phyloP scores from a whole-genome alignment of 2,888 invertebrate species.

The Nesidiocoris tenuis region DNA sequence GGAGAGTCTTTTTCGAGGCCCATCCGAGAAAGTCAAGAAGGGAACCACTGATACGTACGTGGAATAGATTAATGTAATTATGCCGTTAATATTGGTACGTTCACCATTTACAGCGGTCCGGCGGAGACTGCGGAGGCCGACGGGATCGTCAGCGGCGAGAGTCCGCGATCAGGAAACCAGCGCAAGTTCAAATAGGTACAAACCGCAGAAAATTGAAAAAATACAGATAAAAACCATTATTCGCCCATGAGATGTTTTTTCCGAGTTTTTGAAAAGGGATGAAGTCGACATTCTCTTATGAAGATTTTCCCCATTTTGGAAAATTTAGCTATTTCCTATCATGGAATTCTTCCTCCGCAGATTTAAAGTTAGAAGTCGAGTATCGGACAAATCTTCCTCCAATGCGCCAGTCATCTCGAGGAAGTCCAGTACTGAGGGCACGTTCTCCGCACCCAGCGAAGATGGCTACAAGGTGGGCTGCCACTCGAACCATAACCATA shows the following conservation, averaged over 20 bases:
- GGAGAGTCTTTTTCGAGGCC: background rate
- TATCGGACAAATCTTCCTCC: constrained; percentile 45
- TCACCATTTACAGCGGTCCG: constrained; percentile 62
- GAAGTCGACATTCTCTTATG: too few relatives aligned
- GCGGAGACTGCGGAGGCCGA: constrained; percentile 68
- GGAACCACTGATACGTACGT: too few relatives aligned
- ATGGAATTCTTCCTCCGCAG: constrained; percentile 55
- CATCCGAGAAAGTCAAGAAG: too few relatives aligned
- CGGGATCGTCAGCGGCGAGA: constrained; percentile 56
- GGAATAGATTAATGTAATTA: too few relatives aligned
- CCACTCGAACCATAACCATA: too few relatives aligned
- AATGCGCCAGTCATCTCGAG: constrained; percentile 45
- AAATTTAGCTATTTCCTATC: too few relatives aligned
- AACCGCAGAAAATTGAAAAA: constrained; percentile 63
- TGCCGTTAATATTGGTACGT: too few relatives aligned
- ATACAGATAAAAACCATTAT: too few relatives aligned
- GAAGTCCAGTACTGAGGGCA: constrained; percentile 51
- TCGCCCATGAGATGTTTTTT: too few relatives aligned
- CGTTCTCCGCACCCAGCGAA: constrained; percentile 57
- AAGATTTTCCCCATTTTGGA: too few relatives aligned
- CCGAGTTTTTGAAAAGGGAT: too few relatives aligned
- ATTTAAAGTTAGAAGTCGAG: constrained; percentile 63
- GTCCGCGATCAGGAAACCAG: constrained; percentile 63
- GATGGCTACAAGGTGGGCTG: constrained; percentile 66
- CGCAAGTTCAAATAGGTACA: constrained; percentile 66